phyloP scores from a whole-genome alignment of 2,888 invertebrate species.

The Saturnia japonica region DNA sequence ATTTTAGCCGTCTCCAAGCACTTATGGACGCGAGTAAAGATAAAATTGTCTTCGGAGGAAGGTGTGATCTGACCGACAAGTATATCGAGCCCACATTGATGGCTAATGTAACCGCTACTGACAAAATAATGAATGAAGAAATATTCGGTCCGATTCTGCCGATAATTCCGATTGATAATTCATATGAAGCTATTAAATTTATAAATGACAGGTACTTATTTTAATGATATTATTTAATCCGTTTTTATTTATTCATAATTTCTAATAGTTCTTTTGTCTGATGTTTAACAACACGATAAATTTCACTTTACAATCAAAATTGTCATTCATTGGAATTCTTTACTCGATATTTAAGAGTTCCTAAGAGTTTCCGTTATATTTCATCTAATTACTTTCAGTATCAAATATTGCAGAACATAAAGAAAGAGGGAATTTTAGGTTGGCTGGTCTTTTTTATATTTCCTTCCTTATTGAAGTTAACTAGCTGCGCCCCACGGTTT shows the following conservation, averaged over 20 bases:
- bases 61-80: constrained; percentile 86
- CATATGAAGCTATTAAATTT: constrained; percentile 95
- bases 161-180: constrained; percentile 90
- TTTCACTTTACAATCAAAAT: too few relatives aligned
- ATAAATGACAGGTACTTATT: constrained; percentile 91
- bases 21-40: constrained; percentile 86
- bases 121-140: constrained; percentile 93
- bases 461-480: too few relatives aligned
- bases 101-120: constrained; percentile 87
- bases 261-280: not conserved
- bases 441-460: too few relatives aligned
- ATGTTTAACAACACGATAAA: not conserved
- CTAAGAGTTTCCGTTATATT: too few relatives aligned
- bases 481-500: too few relatives aligned
- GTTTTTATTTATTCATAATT: not conserved
- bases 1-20: constrained; percentile 86
- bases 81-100: constrained; percentile 94
- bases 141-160: constrained; percentile 99
- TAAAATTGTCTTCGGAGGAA: constrained; percentile 90
- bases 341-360: too few relatives aligned
- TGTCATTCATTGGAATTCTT: too few relatives aligned
- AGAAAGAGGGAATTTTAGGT: too few relatives aligned
- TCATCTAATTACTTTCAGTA: too few relatives aligned
- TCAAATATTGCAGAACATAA: too few relatives aligned
- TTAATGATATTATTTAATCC: not conserved